phyloP scores from a whole-genome alignment of 1,140 invertebrate genomes.

The Drosophila orosa region DNA sequence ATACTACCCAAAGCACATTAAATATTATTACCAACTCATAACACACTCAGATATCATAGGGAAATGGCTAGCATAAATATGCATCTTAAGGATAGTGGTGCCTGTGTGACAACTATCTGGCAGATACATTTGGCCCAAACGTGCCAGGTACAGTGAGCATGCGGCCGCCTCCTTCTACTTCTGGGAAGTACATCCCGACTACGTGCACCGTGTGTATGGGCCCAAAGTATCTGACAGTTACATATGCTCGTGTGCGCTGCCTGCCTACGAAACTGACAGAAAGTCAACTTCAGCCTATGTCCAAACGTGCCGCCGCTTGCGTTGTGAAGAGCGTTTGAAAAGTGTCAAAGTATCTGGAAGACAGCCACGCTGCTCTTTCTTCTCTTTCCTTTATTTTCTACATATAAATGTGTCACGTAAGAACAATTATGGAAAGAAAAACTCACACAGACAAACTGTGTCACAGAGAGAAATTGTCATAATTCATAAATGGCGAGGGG shows the following conservation, averaged over 20 bases:
- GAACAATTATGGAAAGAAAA: conserved; percentile 60
- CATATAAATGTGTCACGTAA: conserved; percentile 51
- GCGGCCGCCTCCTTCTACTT: not conserved
- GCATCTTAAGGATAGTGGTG: not conserved
- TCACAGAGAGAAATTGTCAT: conserved; percentile 50
- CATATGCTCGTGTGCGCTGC: conserved; percentile 18
- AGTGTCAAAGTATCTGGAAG: conserved; percentile 49
- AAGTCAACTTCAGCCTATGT: conserved; percentile 36
- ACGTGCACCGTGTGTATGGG: conserved; percentile 33
- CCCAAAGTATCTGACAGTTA: conserved; percentile 52
- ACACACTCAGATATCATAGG: not conserved
- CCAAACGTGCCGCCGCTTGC: conserved; percentile 29
- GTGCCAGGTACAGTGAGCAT: conserved; percentile 27
- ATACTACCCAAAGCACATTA: not conserved
- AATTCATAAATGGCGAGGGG: conserved; percentile 37
- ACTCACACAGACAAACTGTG: conserved; percentile 50
- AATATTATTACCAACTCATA: not conserved
- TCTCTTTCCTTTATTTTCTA: not conserved
- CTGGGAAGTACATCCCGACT: conserved; percentile 28
- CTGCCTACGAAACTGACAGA: conserved; percentile 39
- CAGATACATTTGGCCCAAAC: conserved; percentile 44
- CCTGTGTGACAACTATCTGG: conserved; percentile 38
- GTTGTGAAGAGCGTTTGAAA: conserved; percentile 38
- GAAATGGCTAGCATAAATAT: conserved; percentile 3
- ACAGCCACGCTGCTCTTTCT: conserved; percentile 11